Conservation (phyloP, 92 coral and sea anemone species). For the Siderastrea radians region DNA sequence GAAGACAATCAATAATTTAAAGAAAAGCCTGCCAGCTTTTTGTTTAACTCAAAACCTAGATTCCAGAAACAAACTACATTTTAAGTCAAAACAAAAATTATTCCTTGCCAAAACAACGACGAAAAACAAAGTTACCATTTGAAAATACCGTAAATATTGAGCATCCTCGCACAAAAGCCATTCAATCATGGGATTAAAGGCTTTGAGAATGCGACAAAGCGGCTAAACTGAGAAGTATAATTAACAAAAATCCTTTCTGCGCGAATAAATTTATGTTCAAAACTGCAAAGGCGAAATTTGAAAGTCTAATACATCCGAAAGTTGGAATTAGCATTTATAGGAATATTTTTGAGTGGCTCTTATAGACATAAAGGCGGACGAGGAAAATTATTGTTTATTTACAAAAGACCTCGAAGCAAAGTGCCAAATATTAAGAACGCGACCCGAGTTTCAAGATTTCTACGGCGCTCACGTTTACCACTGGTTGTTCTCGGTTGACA, state of each 20-base stretch:
- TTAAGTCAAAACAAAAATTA: conserved; percentile 32
- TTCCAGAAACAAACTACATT: conserved; percentile 3
- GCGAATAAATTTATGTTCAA: conserved; percentile 36
- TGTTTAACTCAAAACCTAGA: conserved; percentile 75
- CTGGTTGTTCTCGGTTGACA: background rate
- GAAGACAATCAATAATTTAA: conserved; percentile 81
- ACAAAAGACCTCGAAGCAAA: conserved; percentile 19
- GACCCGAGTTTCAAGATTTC: background rate
- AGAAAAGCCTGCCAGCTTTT: conserved; percentile 65
- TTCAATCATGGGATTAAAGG: conserved; percentile 27
- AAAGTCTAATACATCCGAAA: conserved; percentile 32
- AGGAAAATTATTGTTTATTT: conserved; percentile 32
- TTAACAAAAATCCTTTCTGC: conserved; percentile 11
- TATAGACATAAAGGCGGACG: background rate
- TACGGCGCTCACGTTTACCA: background rate
- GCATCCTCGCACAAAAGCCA: conserved; percentile 8
- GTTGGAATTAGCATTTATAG: conserved; percentile 39
- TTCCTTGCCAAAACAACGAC: conserved; percentile 6
- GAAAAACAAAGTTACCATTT: background rate
- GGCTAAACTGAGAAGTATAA: background rate
- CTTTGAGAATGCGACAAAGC: conserved; percentile 23
- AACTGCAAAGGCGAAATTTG: conserved; percentile 35
- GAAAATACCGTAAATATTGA: conserved; percentile 1
- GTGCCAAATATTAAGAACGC: background rate
- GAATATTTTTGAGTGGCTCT: conserved; percentile 12